These are phyloP conservation scores for Rhombomys opimus DNA, from an alignment of 2,113 vertebrate genomes.

Conservation along the genomic window DNA sequence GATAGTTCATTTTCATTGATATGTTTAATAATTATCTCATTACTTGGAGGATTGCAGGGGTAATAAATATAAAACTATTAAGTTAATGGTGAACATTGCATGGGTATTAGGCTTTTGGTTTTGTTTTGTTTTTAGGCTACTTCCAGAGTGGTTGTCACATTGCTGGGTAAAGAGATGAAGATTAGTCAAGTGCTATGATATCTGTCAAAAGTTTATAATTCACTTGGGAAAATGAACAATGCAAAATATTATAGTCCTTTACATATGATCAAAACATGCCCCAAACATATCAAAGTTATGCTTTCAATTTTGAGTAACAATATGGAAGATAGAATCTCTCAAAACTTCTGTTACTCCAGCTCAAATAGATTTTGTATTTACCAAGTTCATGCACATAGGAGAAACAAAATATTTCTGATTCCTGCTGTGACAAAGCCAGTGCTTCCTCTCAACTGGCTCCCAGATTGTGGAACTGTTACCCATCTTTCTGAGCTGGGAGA, in stretches of 20 bases:
- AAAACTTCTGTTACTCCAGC: neutral
- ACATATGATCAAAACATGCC: neutral
- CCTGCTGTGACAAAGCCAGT: neutral
- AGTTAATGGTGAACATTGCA: neutral
- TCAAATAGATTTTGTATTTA: neutral
- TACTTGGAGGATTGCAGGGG: neutral
- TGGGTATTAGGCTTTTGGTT: neutral
- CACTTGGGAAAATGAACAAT: neutral
- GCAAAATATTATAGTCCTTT: neutral
- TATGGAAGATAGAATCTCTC: neutral
- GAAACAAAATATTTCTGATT: neutral
- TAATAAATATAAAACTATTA: neutral
- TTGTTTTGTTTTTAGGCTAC: neutral
- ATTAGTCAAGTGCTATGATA: neutral
- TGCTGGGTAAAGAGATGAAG: neutral
- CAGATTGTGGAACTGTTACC: no score
- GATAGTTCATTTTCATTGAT: constrained; percentile 12
- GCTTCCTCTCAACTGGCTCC: neutral
- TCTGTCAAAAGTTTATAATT: neutral
- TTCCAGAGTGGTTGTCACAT: neutral
- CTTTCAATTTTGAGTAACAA: neutral
- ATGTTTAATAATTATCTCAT: constrained; percentile 24
- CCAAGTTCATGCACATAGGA: neutral
- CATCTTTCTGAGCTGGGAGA: neutral
- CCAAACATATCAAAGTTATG: neutral